Evolutionary conservation across 1,140 invertebrate genomes (phyloP), one percentile per base, ranked within the genome.

Genomic region (Drosophila miranda): DNA sequence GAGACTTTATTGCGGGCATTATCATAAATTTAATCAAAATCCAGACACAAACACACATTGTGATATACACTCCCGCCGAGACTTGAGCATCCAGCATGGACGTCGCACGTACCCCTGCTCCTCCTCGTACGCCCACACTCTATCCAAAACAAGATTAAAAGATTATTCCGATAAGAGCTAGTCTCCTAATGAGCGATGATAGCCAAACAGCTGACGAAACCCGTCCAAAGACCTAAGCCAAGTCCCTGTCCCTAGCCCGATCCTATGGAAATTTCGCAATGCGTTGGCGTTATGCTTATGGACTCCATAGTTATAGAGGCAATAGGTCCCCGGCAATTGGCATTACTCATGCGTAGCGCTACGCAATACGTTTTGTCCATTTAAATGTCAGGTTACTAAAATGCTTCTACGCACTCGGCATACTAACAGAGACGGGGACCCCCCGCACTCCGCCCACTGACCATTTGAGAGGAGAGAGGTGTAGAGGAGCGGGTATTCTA

Each of bases 1-100:
- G 60, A 68, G 62, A 56, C 66, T 69, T 82, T 74, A 68, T 80
- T 80, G 58, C 64, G 54, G 75, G 58, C 61, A 74, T 74, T 75
- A 69, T 88, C 83, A 88, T 87, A 87, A 87, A 87, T 87, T 87
- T 87, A 87, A 83, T 88, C 75, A 88, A 88, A 56, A 69, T 69
- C 66, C 66, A 69, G 66, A 68, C 51, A 68, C 51, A 56, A 45
- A 50, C 34, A 57, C 26, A 60, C 45, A 26, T 52, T 78, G 43
- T 60, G 53, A 67, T 78, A 72, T 57, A 67, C 21, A 58, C 41
- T 43, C n/a, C 28, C 23, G 30, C 7, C 19, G 43, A 44, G 54
- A 38, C 51, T 43, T 42, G 60, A 54, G 43, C 60, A 75, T 49
- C 66, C 38, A 49, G 34, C 62, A 56, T 21, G 60, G 42, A 23